These are phyloP conservation scores for Salminus brasiliensis DNA, from an alignment of 2,113 vertebrate species.

Conservation along the genomic window DNA sequence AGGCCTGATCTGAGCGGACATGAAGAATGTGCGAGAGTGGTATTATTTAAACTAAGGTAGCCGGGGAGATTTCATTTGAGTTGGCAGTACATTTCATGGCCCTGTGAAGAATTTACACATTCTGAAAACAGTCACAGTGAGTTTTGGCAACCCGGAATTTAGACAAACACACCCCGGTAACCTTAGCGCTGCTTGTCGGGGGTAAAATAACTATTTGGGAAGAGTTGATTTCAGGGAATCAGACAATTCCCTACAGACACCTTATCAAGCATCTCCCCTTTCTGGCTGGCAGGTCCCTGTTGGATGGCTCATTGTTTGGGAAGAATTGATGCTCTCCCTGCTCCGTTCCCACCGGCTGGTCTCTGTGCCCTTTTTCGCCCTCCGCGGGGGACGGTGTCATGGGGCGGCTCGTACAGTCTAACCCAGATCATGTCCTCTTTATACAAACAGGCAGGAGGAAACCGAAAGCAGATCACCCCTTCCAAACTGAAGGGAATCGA, in stretches of 20 bases:
- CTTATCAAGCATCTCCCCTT: constrained; percentile 47
- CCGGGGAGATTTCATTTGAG: constrained; percentile 36
- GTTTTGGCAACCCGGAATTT: constrained; percentile 38
- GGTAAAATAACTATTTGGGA: constrained; percentile 60
- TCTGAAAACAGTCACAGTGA: constrained; percentile 36
- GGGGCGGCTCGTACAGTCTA: constrained; percentile 19
- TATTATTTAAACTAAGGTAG: constrained; percentile 21
- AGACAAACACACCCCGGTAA: constrained; percentile 31
- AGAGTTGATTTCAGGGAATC: constrained; percentile 31
- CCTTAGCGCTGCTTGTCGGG: constrained; percentile 51
- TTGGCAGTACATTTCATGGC: constrained; percentile 41
- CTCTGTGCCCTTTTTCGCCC: constrained; percentile 49
- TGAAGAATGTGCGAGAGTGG: constrained; percentile 21
- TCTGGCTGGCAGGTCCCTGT: constrained; percentile 45
- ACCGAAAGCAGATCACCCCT: constrained; percentile 36
- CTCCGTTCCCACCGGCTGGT: constrained; percentile 59
- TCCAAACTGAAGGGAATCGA: constrained; percentile 32
- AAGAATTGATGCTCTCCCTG: constrained; percentile 53
- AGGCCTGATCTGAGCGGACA: background rate
- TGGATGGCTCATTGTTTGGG: constrained; percentile 50
- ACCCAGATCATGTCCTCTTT: constrained; percentile 46
- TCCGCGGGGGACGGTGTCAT: constrained; percentile 26
- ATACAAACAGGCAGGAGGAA: constrained; percentile 43
- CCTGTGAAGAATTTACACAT: constrained; percentile 37
- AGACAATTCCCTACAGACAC: constrained; percentile 28